Conservation (phyloP, 2,113 vertebrate species). For the Phylloscopus trochiloides region DNA sequence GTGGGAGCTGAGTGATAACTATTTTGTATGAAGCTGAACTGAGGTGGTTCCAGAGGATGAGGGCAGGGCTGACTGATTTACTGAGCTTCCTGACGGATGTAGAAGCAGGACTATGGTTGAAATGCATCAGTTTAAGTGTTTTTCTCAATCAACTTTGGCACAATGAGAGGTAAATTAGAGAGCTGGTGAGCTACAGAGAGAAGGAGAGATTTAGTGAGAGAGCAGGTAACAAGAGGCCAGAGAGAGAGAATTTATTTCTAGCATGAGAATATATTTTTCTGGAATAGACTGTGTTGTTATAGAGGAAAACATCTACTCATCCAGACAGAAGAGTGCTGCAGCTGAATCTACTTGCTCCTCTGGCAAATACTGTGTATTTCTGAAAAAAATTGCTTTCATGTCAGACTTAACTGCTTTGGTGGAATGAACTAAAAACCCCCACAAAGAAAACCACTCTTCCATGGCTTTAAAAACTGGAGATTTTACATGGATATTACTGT, state of each 20-base stretch:
- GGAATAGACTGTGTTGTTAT: not conserved
- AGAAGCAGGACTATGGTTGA: not conserved
- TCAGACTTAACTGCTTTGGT: not conserved
- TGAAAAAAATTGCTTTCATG: not conserved
- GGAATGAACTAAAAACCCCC: accelerated
- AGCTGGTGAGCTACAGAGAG: not conserved
- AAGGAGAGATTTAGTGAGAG: not conserved
- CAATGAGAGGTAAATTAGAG: not conserved
- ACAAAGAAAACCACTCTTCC: not conserved
- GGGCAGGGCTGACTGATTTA: not conserved
- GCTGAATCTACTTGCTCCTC: not conserved
- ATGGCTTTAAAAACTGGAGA: not conserved
- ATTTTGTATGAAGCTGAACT: not conserved
- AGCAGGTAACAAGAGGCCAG: not conserved
- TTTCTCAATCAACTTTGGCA: not conserved
- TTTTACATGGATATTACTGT: not conserved
- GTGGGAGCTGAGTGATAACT: not conserved
- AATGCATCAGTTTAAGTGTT: not conserved
- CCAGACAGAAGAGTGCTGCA: not conserved
- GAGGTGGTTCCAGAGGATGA: not conserved
- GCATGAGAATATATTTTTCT: not conserved
- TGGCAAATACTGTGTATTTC: not conserved
- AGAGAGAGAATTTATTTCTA: not conserved
- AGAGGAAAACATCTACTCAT: not conserved
- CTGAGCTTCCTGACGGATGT: not conserved